Evolutionary conservation across 1,140 invertebrate genomes (phyloP).

Genomic region (Trichogramma pretiosum): DNA sequence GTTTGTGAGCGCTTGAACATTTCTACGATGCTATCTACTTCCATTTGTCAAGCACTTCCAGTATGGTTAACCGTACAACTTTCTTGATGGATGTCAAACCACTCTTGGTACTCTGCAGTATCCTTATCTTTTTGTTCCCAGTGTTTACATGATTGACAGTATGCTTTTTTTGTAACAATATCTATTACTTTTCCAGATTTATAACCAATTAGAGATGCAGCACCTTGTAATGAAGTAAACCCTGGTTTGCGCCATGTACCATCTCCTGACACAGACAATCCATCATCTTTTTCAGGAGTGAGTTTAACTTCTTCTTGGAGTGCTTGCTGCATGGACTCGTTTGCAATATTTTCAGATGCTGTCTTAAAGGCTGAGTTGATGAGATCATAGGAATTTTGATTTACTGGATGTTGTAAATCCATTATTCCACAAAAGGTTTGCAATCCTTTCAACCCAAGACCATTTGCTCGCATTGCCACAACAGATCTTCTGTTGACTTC

Average conservation of each 20-base stretch:
- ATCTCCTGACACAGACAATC: slow-evolving; percentile 1
- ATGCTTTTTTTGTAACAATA: background rate
- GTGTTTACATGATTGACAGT: background rate
- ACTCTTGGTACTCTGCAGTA: background rate
- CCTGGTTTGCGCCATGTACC: slow-evolving; percentile 3
- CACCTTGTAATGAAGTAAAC: background rate
- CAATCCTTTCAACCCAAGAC: no score
- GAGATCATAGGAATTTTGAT: no score
- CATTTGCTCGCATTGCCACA: no score
- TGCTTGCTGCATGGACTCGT: no score
- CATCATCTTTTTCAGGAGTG: no score
- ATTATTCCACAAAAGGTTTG: no score
- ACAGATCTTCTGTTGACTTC: no score
- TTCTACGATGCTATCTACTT: slow-evolving; percentile 8
- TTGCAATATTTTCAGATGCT: no score
- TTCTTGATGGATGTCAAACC: background rate
- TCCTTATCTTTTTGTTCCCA: slow-evolving; percentile 3
- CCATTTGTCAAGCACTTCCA: slow-evolving; percentile 12
- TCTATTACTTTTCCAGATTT: slow-evolving; percentile 1
- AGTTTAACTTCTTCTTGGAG: no score
- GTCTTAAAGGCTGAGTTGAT: no score
- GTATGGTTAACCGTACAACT: slow-evolving; percentile 9
- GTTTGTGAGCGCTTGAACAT: slow-evolving; percentile 12
- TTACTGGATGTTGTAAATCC: no score
- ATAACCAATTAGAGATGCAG: background rate